Evolutionary conservation across 1,140 invertebrate genomes (phyloP).

Genomic region (Geopemphigus sp.): DNA sequence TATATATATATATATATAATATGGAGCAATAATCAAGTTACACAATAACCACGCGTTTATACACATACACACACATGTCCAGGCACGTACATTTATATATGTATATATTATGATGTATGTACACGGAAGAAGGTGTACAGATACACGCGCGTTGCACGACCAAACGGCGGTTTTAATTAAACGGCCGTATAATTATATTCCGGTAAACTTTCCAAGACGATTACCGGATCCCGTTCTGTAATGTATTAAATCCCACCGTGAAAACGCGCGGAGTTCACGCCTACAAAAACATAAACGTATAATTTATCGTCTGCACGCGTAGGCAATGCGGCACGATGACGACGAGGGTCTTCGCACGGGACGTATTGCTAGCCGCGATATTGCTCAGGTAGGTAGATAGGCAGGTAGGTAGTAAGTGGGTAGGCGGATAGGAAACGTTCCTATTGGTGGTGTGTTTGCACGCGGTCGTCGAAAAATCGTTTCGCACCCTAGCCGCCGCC

Average conservation of each 20-base stretch:
- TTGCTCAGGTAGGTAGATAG: no score
- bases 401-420: no score
- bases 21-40: not conserved
- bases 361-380: no score
- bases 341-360: not conserved
- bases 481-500: not conserved
- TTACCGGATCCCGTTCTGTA: conserved; percentile 9
- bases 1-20: not conserved
- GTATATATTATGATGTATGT: no score
- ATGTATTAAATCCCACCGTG: conserved; percentile 30
- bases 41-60: not conserved
- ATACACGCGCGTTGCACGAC: not conserved
- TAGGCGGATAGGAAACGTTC: no score
- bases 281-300: conserved; percentile 43
- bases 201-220: conserved; percentile 40
- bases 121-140: no score
- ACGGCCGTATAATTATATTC: conserved; percentile 41
- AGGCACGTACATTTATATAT: not conserved
- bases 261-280: conserved; percentile 32
- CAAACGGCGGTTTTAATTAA: conserved; percentile 45
- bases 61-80: not conserved
- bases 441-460: no score
- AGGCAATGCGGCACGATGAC: not conserved
- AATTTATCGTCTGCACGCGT: conserved; percentile 17
- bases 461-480: conserved; percentile 2